A percentile compares a stretch with the other conserved stretches of the same genome.
Conservation (phyloP, 1,140 invertebrate species). For the Notospermus geniculatus region DNA sequence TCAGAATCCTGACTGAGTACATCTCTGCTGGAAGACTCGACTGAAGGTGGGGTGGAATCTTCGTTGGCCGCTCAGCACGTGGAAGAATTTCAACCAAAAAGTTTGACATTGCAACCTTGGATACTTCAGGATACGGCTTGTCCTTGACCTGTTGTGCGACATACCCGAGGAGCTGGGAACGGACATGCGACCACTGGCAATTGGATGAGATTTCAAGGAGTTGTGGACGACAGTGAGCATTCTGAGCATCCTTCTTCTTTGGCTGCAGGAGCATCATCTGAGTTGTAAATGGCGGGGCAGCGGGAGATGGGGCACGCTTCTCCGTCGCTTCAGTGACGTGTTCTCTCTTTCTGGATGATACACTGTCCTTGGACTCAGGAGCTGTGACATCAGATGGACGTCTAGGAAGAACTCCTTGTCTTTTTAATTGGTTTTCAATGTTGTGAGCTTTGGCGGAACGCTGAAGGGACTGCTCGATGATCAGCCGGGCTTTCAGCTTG, state of each 20-base stretch:
- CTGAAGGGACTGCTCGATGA: no score
- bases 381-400: no score
- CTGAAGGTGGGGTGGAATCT: conserved; percentile 41
- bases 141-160: conserved; percentile 31
- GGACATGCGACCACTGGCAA: conserved; percentile 40
- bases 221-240: neutral
- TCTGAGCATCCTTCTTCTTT: neutral
- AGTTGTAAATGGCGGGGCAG: neutral
- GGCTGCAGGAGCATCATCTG: conserved; percentile 7
- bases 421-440: no score
- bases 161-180: conserved; percentile 36
- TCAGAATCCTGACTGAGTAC: conserved; percentile 38
- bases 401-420: no score
- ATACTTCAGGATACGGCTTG: conserved; percentile 28
- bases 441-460: no score
- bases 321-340: no score
- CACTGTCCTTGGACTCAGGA: neutral
- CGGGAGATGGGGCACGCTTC: no score
- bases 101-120: conserved; percentile 28
- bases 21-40: conserved; percentile 37
- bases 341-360: neutral
- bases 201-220: conserved; percentile 46
- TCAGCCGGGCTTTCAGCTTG: no score
- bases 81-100: conserved; percentile 40
- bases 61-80: conserved; percentile 37